A percentile compares a stretch with the other conserved stretches of the same genome.
Evolutionary conservation across 2,888 invertebrate genomes (phyloP).

Genomic region (Geophilus truncorum): DNA sequence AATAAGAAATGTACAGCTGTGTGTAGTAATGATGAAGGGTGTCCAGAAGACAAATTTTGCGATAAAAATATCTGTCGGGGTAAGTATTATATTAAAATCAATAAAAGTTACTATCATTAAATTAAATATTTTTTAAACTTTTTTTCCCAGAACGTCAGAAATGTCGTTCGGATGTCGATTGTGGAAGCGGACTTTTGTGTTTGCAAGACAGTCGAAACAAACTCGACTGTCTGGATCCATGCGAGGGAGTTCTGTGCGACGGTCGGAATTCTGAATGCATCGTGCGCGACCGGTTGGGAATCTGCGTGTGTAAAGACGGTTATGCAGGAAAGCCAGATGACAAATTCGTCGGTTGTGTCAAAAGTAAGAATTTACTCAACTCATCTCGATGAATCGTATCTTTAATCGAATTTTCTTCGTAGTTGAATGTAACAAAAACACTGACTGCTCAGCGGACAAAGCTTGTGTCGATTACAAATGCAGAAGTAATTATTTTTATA

Average conservation of each 20-base stretch:
- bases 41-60: constrained; percentile 62
- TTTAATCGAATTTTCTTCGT: neutral
- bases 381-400: neutral
- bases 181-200: neutral
- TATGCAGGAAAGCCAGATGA: constrained; percentile 71
- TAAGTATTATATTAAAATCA: neutral
- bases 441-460: constrained; percentile 68
- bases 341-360: constrained; percentile 67
- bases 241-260: constrained; percentile 64
- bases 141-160: neutral
- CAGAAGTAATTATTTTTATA: constrained; percentile 51
- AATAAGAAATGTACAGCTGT: constrained; percentile 61
- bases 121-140: neutral
- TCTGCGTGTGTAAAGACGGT: constrained; percentile 73
- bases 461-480: constrained; percentile 75
- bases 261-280: constrained; percentile 77
- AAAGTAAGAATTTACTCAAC: constrained; percentile 38
- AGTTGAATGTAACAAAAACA: constrained; percentile 53
- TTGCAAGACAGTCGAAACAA: constrained; percentile 10
- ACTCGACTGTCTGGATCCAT: constrained; percentile 55
- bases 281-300: constrained; percentile 55
- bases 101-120: neutral
- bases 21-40: constrained; percentile 54
- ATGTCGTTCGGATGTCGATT: constrained; percentile 12
- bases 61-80: constrained; percentile 71